Percentiles rank a stretch among this genome's conserved stretches.
Conservation (phyloP, 2,113 vertebrate species). For the Charadrius vociferus region DNA sequence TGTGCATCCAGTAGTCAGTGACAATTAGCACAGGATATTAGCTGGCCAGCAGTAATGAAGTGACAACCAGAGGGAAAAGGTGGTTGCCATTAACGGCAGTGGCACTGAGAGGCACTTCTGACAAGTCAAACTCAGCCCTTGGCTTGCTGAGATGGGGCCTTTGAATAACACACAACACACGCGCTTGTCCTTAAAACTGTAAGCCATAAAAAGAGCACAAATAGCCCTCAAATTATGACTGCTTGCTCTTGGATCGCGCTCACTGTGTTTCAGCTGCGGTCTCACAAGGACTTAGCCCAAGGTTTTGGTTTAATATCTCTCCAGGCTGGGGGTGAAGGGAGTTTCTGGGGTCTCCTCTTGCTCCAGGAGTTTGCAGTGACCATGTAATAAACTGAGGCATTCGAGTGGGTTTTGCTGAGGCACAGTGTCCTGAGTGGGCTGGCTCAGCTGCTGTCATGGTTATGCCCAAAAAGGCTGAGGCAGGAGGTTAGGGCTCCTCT, state of each 20-base stretch:
- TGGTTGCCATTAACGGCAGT: too few relatives aligned
- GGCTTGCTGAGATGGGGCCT: background rate
- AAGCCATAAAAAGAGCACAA: background rate
- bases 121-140: background rate
- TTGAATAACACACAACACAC: background rate
- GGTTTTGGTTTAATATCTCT: background rate
- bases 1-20: background rate
- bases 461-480: rapidly evolving
- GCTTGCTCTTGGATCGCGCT: background rate
- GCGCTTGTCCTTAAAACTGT: background rate
- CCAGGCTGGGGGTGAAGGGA: background rate
- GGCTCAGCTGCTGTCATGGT: background rate
- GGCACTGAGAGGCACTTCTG: background rate
- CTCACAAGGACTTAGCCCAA: background rate
- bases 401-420: background rate
- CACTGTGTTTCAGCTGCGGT: background rate
- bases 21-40: background rate
- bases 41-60: background rate
- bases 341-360: background rate
- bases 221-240: background rate
- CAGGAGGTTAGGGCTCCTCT: background rate
- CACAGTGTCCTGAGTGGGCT: rapidly evolving
- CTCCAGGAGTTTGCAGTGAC: background rate
- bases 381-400: background rate
- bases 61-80: background rate